Evolutionary conservation across 2,797 vertebrate species (phyloP).

Genomic region (Pangasius larnaudii): DNA sequence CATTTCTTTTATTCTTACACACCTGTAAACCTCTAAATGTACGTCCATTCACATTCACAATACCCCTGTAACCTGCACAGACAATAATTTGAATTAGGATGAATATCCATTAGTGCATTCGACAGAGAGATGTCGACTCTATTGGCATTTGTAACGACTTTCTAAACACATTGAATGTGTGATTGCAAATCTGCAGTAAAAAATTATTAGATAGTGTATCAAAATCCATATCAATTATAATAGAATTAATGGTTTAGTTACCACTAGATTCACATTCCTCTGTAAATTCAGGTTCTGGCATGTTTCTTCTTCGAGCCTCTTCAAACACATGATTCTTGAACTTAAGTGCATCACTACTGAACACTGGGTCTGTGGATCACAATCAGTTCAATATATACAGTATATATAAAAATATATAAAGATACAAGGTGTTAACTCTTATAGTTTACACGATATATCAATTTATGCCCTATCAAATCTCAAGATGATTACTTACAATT

Average conservation of each 20-base stretch:
- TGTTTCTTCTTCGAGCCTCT: conserved; percentile 44
- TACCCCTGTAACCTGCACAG: conserved; percentile 56
- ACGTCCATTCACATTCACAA: conserved; percentile 49
- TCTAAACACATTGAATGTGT: not conserved
- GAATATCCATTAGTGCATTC: not conserved
- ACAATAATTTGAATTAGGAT: not conserved
- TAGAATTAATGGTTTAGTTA: conserved; percentile 26
- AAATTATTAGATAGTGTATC: not conserved
- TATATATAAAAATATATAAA: not conserved
- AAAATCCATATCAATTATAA: not conserved
- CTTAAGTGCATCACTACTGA: conserved; percentile 26
- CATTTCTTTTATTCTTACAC: conserved; percentile 32
- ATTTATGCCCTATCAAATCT: not conserved
- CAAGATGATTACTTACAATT: not conserved
- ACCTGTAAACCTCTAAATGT: conserved; percentile 38
- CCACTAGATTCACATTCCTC: conserved; percentile 38
- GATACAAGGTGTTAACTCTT: not conserved
- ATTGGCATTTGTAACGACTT: not conserved
- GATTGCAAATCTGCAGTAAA: not conserved
- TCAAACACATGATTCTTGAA: conserved; percentile 62
- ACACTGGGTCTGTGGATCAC: conserved; percentile 49
- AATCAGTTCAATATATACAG: conserved; percentile 16
- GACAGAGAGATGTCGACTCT: not conserved
- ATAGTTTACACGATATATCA: not conserved
- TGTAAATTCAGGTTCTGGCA: conserved; percentile 49